Conservation (phyloP, 2,888 invertebrate genomes). For the Drosophila nr. medialis region DNA sequence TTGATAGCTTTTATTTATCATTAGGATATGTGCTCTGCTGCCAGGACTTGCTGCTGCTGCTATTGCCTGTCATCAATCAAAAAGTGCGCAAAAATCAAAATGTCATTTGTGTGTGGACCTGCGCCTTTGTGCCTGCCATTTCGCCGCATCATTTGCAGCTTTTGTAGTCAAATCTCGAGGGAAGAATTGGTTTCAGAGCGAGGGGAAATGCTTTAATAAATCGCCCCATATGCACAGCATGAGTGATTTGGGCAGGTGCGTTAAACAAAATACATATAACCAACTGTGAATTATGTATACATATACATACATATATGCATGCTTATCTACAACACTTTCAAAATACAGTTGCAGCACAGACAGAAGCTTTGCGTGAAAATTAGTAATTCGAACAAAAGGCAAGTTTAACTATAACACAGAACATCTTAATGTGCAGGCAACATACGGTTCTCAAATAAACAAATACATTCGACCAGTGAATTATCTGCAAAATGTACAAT, state of each 20-base stretch:
- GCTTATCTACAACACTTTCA: constrained; percentile 3
- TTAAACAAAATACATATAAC: background rate
- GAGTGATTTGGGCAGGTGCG: constrained; percentile 32
- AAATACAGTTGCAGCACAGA: background rate
- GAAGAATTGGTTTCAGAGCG: constrained; percentile 34
- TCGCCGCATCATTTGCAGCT: constrained; percentile 38
- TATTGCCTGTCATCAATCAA: constrained; percentile 78
- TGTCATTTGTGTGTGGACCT: constrained; percentile 54
- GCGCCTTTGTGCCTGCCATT: constrained; percentile 43
- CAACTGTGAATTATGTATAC: background rate
- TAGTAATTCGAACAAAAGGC: background rate
- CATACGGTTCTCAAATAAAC: background rate
- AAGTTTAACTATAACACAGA: too few relatives aligned
- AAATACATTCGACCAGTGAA: constrained; percentile 8
- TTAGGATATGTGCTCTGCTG: constrained; percentile 44
- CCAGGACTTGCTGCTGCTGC: constrained; percentile 16
- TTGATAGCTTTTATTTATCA: constrained; percentile 77
- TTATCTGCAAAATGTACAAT: constrained; percentile 70
- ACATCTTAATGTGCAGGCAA: background rate
- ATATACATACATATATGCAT: background rate
- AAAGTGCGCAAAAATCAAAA: constrained; percentile 82
- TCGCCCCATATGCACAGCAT: constrained; percentile 3
- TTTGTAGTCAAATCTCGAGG: constrained; percentile 41
- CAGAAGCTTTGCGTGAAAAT: background rate
- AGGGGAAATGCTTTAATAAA: constrained; percentile 21